A percentile compares a stretch with the other conserved stretches of the same genome.
These are phyloP conservation scores for Mus caroli DNA, from an alignment of 2,797 vertebrate species.

Conservation along the genomic window DNA sequence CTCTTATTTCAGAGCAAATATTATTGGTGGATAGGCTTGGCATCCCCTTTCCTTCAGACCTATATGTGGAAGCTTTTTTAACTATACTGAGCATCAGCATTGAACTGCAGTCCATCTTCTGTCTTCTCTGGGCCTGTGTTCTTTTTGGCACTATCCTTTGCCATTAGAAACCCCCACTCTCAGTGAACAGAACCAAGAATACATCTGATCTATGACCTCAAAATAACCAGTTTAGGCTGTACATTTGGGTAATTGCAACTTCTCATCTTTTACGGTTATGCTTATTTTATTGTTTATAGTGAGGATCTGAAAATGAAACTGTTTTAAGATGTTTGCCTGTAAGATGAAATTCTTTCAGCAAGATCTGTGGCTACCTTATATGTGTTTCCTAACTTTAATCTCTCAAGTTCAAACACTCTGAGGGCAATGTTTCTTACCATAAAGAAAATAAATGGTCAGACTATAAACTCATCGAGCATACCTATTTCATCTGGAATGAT, in stretches of 20 bases:
- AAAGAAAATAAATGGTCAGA: not conserved
- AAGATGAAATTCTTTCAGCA: not conserved
- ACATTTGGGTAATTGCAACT: not conserved
- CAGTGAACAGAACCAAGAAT: slow-evolving; percentile 9
- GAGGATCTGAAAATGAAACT: slow-evolving; percentile 21
- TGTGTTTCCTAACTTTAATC: not conserved
- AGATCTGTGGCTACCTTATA: not conserved
- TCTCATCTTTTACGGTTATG: not conserved
- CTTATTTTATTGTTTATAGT: not conserved
- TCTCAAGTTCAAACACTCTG: not conserved
- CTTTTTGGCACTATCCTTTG: slow-evolving; percentile 12
- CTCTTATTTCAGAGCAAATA: slow-evolving; percentile 17
- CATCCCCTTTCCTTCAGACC: not conserved
- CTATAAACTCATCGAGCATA: not conserved
- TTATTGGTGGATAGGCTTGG: not conserved
- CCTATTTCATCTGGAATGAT: not conserved
- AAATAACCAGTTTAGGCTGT: slow-evolving; percentile 30
- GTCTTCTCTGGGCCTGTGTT: not conserved
- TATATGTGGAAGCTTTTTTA: not conserved
- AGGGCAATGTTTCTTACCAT: no score
- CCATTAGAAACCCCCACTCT: slow-evolving; percentile 10
- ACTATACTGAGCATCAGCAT: not conserved
- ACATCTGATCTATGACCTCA: not conserved
- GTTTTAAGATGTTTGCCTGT: slow-evolving; percentile 11
- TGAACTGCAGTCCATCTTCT: slow-evolving; percentile 21